These are phyloP conservation scores for Cydia splendana DNA, from an alignment of 1,140 invertebrate species.

Conservation along the genomic window DNA sequence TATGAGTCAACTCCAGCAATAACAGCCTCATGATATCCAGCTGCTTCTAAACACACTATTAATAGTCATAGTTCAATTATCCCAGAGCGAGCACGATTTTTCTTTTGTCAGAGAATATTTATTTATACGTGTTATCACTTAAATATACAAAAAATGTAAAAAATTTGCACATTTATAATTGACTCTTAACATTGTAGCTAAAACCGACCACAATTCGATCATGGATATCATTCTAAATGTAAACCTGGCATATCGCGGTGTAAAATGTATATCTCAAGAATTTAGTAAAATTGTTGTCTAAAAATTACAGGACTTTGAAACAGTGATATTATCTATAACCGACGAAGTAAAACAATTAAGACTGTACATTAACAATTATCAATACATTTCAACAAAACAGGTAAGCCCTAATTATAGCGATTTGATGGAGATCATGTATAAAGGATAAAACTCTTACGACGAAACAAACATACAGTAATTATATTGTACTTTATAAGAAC, in stretches of 20 bases:
- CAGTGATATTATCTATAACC: slow-evolving; percentile 53
- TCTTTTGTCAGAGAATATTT: slow-evolving; percentile 47
- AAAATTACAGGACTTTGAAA: slow-evolving; percentile 73
- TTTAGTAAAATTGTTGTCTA: slow-evolving; percentile 67
- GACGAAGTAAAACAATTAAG: slow-evolving; percentile 42
- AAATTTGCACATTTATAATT: slow-evolving; percentile 71
- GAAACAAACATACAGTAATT: slow-evolving; percentile 61
- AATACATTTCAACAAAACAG: slow-evolving; percentile 51
- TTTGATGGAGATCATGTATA: slow-evolving; percentile 66
- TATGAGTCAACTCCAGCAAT: background rate
- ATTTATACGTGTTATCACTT: slow-evolving; percentile 43
- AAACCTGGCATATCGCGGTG: slow-evolving; percentile 17
- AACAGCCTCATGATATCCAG: background rate
- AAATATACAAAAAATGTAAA: slow-evolving; percentile 52
- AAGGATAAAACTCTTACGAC: slow-evolving; percentile 64
- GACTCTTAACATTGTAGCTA: slow-evolving; percentile 48
- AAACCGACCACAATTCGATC: slow-evolving; percentile 20
- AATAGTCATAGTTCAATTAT: background rate
- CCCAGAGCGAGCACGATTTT: slow-evolving; percentile 45
- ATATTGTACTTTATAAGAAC: slow-evolving; percentile 70
- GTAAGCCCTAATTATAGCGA: slow-evolving; percentile 52
- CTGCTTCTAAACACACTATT: background rate
- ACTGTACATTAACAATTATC: slow-evolving; percentile 50
- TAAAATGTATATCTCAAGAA: slow-evolving; percentile 46
- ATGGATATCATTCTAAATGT: background rate